Percentiles rank a stretch among this genome's conserved stretches.
These are phyloP conservation scores for Odontocolon sp. DNA, from an alignment of 2,888 invertebrate genomes.

Conservation along the genomic window DNA sequence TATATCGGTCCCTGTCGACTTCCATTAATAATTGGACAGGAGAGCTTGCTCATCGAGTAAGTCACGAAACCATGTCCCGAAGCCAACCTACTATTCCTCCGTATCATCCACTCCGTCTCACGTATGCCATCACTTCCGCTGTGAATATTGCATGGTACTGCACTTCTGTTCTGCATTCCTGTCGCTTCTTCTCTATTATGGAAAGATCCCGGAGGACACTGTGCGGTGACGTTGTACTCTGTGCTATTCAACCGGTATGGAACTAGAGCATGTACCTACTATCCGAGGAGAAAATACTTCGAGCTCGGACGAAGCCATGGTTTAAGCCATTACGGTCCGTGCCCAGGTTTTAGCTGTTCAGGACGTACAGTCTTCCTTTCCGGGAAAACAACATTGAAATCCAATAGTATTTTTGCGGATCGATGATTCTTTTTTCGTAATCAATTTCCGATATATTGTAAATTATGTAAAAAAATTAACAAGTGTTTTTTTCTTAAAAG, in stretches of 20 bases:
- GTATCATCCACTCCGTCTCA: not conserved
- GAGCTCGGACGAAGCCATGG: not conserved
- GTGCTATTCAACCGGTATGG: conserved; percentile 22
- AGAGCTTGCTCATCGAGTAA: not conserved
- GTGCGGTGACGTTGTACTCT: conserved; percentile 36
- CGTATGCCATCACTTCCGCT: conserved; percentile 25
- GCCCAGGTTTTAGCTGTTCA: too few relatives aligned
- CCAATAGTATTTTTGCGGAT: too few relatives aligned
- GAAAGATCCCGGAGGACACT: conserved; percentile 37
- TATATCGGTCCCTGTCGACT: not conserved
- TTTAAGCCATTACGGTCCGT: too few relatives aligned
- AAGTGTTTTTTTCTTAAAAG: too few relatives aligned
- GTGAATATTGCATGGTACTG: conserved; percentile 54
- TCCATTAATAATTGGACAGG: conserved; percentile 6
- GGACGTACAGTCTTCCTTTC: too few relatives aligned
- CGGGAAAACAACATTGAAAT: too few relatives aligned
- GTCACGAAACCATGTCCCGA: conserved; percentile 13
- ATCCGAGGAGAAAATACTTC: not conserved
- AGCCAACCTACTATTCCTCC: not conserved
- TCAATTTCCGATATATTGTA: too few relatives aligned
- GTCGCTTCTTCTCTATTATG: conserved; percentile 48
- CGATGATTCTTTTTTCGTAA: too few relatives aligned
- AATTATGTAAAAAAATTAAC: too few relatives aligned
- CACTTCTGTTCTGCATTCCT: conserved; percentile 43
- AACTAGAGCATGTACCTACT: not conserved